These are phyloP conservation scores for Suricata suricatta DNA, from an alignment of 2,113 vertebrate genomes.

Conservation along the genomic window DNA sequence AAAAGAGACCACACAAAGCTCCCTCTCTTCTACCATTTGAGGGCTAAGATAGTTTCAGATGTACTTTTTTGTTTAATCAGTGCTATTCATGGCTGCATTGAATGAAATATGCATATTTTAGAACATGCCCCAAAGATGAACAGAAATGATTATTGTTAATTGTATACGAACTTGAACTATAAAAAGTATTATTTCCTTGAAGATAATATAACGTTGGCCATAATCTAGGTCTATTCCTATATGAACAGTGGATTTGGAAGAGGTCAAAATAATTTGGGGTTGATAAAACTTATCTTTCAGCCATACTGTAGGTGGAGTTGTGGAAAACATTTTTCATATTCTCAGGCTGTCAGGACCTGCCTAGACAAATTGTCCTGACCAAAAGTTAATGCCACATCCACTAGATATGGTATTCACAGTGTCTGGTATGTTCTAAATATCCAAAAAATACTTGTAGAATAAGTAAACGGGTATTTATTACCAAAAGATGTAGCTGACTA, in stretches of 20 bases:
- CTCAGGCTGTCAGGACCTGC: neutral
- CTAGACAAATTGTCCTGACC: neutral
- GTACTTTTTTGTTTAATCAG: neutral
- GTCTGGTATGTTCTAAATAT: neutral
- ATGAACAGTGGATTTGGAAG: neutral
- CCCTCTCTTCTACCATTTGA: neutral
- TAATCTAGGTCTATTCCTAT: constrained; percentile 4
- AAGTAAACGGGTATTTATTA: neutral
- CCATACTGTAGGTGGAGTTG: neutral
- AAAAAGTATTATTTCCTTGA: constrained; percentile 17
- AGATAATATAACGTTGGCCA: neutral
- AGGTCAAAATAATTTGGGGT: neutral
- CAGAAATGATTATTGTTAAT: constrained; percentile 17
- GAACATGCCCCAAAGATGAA: neutral
- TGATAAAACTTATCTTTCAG: neutral
- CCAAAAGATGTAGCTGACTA: neutral
- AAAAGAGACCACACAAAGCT: neutral
- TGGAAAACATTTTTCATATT: constrained; percentile 15
- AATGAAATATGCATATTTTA: neutral
- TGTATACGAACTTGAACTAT: neutral
- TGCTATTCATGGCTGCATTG: neutral
- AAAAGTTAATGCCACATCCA: neutral
- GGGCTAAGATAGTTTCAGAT: neutral
- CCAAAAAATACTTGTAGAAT: neutral
- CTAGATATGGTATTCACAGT: neutral